Evolutionary conservation across 2,888 invertebrate genomes (phyloP), one percentile per base, ranked within the genome.

Genomic region (Slavum lentiscoides): DNA sequence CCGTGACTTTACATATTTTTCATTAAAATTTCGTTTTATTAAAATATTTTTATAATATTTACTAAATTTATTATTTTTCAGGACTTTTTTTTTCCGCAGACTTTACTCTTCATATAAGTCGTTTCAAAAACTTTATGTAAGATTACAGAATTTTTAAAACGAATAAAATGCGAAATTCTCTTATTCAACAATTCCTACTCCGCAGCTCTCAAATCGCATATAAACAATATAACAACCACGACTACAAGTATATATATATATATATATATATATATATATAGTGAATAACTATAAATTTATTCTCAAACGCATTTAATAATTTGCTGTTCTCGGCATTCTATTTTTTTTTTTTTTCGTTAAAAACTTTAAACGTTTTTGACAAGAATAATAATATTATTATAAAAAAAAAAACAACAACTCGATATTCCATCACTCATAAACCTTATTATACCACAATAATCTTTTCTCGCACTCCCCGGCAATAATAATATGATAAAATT

Each of bases 401-500:
- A n/a, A 6, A 66, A 2, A 39, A 39, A 66, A 49, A 49, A 13
- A n/a, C 13, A 39, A 6, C 66, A n/a, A n/a, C 39, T 8, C 66
- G n/a, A 15, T 66, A 7, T 43, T 66, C 39, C 39, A 43, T 66
- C n/a, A 66, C 15, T 66, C n/a, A 39, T 7, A 66, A 39, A 66
- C 39, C 39, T 66, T 39, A 66, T 66, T 15, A 66, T n/a, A 66
- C 66, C n/a, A 6, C 21, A n/a, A 66, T 66, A 43, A 66, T 21
- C n/a, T 66, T n/a, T 66, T 66, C 39, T 2, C n/a, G 13, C 66
- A 15, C 7, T 7, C n/a, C 39, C 5, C 66, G n/a, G 39, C 39
- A 66, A 15, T 4, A 49, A 49, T 49, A 49, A 49, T 49, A 49
- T 8, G 39, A 11, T 49, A 11, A 11, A n/a, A n/a, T n/a, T n/a